A percentile compares a stretch with the other conserved stretches of the same genome.
phyloP scores from a whole-genome alignment of 2,113 vertebrate genomes.

The Andinoacara biseriatus region DNA sequence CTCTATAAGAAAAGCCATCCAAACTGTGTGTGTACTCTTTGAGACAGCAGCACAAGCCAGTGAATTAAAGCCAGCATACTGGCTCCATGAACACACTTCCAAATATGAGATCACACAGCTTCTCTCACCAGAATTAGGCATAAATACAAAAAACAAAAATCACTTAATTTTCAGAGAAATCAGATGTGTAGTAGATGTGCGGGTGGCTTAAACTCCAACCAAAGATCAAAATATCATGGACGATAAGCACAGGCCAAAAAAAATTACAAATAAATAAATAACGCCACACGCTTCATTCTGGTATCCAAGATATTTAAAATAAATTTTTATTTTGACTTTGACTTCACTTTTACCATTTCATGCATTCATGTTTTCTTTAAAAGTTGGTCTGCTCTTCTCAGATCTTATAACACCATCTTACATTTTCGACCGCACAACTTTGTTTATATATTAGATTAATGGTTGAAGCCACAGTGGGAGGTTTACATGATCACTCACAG shows the following conservation, averaged over 20 bases:
- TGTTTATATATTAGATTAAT: not conserved
- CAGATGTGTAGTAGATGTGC: not conserved
- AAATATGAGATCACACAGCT: not conserved
- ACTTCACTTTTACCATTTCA: not conserved
- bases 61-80: not conserved
- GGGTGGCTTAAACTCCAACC: not conserved
- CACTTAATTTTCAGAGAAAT: not conserved
- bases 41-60: not conserved
- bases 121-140: not conserved
- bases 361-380: not conserved
- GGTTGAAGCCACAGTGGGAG: not conserved
- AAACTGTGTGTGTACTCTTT: not conserved
- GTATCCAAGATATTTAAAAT: not conserved
- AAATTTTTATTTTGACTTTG: no score
- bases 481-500: constrained; percentile 7
- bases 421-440: not conserved
- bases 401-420: not conserved
- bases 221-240: not conserved
- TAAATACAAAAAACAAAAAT: not conserved
- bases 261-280: not conserved
- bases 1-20: not conserved
- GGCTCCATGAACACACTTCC: not conserved
- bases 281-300: not conserved
- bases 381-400: not conserved
- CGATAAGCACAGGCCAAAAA: not conserved